Base-by-base conservation (phyloP, 2,113 vertebrate genomes). In the Heterotilapia buettikoferi region DNA sequence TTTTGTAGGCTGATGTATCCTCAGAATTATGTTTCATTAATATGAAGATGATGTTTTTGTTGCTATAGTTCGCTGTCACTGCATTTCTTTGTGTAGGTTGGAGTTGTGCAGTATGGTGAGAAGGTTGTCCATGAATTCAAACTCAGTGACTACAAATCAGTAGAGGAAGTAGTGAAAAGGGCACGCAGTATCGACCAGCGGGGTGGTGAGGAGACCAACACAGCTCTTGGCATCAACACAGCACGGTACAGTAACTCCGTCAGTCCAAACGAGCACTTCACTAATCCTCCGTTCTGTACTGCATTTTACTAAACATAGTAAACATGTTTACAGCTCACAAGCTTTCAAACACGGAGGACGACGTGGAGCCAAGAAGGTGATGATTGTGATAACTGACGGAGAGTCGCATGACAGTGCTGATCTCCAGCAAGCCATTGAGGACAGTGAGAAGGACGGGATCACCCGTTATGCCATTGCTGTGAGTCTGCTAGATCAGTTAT, bases 321-420 rank as follows among this genome's bases (percentile, higher is more conserved):
- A 84, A 84, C 33, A 1, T 68, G 13, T 73, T 80, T 18, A 53
- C 91, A 96, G 95, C 82, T 95, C 98, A 1, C 96, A 98, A 90
- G 98, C 97, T 16, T 99, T 99, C 94, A 98, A 97, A 94, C 98
- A 97, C 66, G 99, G 99, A 19, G 98, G 98, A 54, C 96, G 99
- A 24, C 98, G 98, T 82, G 99, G 98, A 2, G 98, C 99, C 88
- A 99, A 98, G 96, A 97, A 99, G 86, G 98, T 99, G 89, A 99
- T 99, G 98, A 99, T 99, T 10, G 98, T 99, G 82, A 99, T 99
- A 93, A 99, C 99, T 2, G 99, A 99, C 1, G 99, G 99, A 76
- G 99, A 99, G 86, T 99, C 98, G 6, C 99, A 99, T 4, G 99
- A 99, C 96, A 99, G 98, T 91, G 94, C 97, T 0, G 97, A 99